phyloP scores from a whole-genome alignment of 2,797 vertebrate species.

The Hydrolagus colliei region DNA sequence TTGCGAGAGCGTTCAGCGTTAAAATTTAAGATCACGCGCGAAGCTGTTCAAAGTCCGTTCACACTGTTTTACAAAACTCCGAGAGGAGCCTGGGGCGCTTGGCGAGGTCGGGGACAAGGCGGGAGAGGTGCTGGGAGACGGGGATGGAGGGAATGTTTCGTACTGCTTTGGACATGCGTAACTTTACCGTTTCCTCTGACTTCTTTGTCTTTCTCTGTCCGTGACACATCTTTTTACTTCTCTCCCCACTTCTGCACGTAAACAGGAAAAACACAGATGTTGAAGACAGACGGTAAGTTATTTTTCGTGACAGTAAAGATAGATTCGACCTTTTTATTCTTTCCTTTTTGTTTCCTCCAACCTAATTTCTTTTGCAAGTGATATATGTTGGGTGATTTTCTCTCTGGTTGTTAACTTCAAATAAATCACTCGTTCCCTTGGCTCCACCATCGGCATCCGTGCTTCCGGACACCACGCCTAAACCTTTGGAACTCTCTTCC shows the following conservation, averaged over 20 bases:
- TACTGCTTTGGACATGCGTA: neutral
- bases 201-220: constrained; percentile 38
- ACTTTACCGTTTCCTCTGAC: constrained; percentile 45
- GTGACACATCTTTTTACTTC: constrained; percentile 45
- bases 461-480: too few species aligned
- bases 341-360: neutral
- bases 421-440: neutral
- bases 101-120: too few species aligned
- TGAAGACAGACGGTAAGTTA: constrained; percentile 49
- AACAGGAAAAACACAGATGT: constrained; percentile 53
- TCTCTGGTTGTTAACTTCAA: constrained; percentile 1
- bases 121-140: too few species aligned
- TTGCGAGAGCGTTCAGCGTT: too few species aligned
- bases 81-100: too few species aligned
- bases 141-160: neutral
- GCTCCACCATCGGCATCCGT: too few species aligned
- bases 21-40: too few species aligned
- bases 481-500: too few species aligned
- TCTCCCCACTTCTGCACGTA: constrained; percentile 50
- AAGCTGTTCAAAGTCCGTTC: constrained; percentile 34
- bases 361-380: neutral
- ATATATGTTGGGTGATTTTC: neutral
- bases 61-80: too few species aligned
- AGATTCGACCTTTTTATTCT: neutral
- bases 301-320: constrained; percentile 2